phyloP scores from a whole-genome alignment of 2,797 vertebrate genomes.

The Sebastes umbrosus region DNA sequence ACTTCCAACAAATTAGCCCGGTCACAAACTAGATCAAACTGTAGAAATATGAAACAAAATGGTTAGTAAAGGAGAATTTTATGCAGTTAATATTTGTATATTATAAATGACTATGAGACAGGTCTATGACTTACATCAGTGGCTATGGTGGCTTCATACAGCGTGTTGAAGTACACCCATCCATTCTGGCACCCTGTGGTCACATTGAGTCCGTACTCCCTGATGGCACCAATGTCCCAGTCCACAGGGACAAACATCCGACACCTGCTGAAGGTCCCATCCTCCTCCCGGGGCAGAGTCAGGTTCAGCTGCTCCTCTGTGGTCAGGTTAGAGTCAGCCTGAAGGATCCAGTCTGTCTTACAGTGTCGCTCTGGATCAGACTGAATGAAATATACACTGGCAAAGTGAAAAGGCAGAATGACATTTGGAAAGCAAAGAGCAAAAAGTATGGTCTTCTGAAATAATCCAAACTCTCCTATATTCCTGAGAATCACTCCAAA shows the following conservation, averaged over 20 bases:
- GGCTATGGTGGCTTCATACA: conserved; percentile 67
- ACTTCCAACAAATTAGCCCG: conserved; percentile 67
- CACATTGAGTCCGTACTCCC: conserved; percentile 74
- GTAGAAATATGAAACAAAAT: not conserved
- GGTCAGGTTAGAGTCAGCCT: conserved; percentile 73
- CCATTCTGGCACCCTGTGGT: conserved; percentile 80
- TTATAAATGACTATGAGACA: not conserved
- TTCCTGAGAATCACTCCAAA: conserved; percentile 77
- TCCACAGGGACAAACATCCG: conserved; percentile 83
- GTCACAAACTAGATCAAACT: conserved; percentile 87
- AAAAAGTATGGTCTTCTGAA: conserved; percentile 80
- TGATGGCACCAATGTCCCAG: conserved; percentile 77
- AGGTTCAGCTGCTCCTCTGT: conserved; percentile 81
- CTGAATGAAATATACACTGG: conserved; percentile 83
- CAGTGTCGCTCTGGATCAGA: conserved; percentile 76
- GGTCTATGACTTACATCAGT: conserved; percentile 81
- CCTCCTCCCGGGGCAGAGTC: conserved; percentile 75
- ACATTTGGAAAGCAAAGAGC: conserved; percentile 73
- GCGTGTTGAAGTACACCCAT: conserved; percentile 81
- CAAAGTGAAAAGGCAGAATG: conserved; percentile 75
- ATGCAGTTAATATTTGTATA: not conserved
- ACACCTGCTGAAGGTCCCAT: conserved; percentile 82
- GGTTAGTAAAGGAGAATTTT: not conserved
- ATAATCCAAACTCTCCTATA: conserved; percentile 82
- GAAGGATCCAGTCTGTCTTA: conserved; percentile 85